These are phyloP conservation scores for Oophaga sylvatica DNA, from an alignment of 2,797 vertebrate genomes.

Conservation along the genomic window DNA sequence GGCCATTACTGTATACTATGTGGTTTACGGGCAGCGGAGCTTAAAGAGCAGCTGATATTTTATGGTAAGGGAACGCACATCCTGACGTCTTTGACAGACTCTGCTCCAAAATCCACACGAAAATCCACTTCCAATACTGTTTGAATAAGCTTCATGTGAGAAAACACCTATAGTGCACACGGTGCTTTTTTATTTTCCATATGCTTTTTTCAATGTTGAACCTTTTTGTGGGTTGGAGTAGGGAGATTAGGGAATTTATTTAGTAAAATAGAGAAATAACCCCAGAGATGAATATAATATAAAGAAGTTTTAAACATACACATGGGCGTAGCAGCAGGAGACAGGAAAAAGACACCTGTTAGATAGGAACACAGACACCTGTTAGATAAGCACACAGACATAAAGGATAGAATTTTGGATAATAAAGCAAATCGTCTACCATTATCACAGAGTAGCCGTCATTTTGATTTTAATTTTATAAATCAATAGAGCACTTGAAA, in stretches of 20 bases:
- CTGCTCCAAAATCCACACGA: background rate
- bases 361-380: constrained; percentile 5
- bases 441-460: background rate
- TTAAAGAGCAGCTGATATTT: background rate
- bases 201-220: background rate
- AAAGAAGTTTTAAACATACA: constrained; percentile 19
- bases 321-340: background rate
- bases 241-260: background rate
- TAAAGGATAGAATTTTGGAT: background rate
- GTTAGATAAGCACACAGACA: background rate
- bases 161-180: no score
- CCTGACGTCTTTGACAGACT: background rate
- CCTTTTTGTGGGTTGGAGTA: background rate
- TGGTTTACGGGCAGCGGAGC: background rate
- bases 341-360: constrained; percentile 8
- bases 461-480: no score
- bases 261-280: background rate
- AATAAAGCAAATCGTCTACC: background rate
- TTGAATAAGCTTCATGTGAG: no score
- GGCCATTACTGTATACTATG: background rate
- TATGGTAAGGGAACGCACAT: background rate
- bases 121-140: no score
- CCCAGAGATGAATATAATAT: background rate
- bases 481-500: no score
- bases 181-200: no score